Evolutionary conservation across 2,888 invertebrate species (phyloP).

Genomic region (Caenorhabditis sp.): DNA sequence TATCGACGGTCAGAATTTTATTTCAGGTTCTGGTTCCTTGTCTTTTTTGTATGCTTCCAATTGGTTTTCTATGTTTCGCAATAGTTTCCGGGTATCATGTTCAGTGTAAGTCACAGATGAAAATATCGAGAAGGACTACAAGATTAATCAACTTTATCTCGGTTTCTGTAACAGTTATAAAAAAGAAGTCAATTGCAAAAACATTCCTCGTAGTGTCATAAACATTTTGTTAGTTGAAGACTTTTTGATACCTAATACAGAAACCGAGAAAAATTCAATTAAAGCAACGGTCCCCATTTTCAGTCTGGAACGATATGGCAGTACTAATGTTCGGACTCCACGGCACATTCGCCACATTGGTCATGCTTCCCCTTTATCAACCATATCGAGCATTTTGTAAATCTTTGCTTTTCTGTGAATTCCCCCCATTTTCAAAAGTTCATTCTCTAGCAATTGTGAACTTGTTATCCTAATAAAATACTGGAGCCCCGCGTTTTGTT

Average conservation of each 20-base stretch:
- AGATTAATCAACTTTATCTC: too few relatives aligned
- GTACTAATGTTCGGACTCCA: constrained; percentile 47
- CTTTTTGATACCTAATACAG: too few relatives aligned
- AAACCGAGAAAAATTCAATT: too few relatives aligned
- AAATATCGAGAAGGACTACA: too few relatives aligned
- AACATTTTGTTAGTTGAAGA: too few relatives aligned
- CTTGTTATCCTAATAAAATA: not conserved
- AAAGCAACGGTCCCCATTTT: not conserved
- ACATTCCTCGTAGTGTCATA: too few relatives aligned
- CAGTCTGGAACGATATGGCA: constrained; percentile 55
- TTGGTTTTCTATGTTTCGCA: constrained; percentile 41
- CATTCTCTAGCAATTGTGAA: constrained; percentile 35
- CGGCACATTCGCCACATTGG: constrained; percentile 36
- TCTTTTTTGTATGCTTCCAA: constrained; percentile 40
- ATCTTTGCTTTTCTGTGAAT: constrained; percentile 16
- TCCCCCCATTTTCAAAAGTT: constrained; percentile 23
- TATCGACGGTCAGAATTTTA: not conserved
- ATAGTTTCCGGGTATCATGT: constrained; percentile 46
- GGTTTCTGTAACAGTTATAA: too few relatives aligned
- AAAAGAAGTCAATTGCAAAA: too few relatives aligned
- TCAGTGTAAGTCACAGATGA: constrained; percentile 39
- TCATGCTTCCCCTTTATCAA: constrained; percentile 45
- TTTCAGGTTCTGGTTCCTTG: constrained; percentile 43
- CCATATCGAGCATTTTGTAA: constrained; percentile 43
- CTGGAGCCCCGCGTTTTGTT: not conserved